Base-by-base conservation (phyloP, 1,140 invertebrate genomes). In the Hetaerina americana region DNA sequence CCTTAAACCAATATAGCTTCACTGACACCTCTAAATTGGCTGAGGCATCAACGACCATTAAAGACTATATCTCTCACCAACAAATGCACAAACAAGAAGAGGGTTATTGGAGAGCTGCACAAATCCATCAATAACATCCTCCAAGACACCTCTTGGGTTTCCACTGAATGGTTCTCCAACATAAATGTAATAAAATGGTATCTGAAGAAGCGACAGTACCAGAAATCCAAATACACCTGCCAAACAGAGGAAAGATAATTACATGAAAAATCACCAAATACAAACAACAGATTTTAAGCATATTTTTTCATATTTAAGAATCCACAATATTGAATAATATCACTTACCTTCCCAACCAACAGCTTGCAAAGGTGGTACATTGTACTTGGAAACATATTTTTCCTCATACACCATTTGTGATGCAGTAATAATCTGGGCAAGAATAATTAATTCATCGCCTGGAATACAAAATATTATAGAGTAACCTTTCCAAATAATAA, bases 371-470 rank as follows among this genome's bases (percentile, higher is more conserved):
- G 90, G 86, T 0, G 93, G 90, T 66, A 97, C 93, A 80, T 96
- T 91, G 71, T 90, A 84, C 49, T 89, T 87, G 66, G 86, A 82
- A 0, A 97, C 86, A 83, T 89, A 96, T 82, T 94, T 96, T 80
- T 98, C 95, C 82, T 98, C 96, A 69, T 93, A 88, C 0, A 97
- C 94, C 91, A 97, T 96, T 83, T 97, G 94, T 68, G 88, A 84
- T 0, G 94, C 91, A n/a, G 90, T 90, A 75, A 98, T 87, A 49
- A 98, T 88, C 77, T 95, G 94, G 3, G 95, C 95, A 76, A 92
- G 87, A 66, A 98, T 87, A 75, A 98, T 96, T 1, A 98, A 83
- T 28, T 96, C 79, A 83, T 99, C 95, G 27, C 96, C 96, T 86
- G 75, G 66, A 82, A 77, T 76, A 70, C 72, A 40, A 71, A 49